These are phyloP conservation scores for Coregonus ussuriensis DNA, from an alignment of 2,797 vertebrate genomes.

Conservation along the genomic window DNA sequence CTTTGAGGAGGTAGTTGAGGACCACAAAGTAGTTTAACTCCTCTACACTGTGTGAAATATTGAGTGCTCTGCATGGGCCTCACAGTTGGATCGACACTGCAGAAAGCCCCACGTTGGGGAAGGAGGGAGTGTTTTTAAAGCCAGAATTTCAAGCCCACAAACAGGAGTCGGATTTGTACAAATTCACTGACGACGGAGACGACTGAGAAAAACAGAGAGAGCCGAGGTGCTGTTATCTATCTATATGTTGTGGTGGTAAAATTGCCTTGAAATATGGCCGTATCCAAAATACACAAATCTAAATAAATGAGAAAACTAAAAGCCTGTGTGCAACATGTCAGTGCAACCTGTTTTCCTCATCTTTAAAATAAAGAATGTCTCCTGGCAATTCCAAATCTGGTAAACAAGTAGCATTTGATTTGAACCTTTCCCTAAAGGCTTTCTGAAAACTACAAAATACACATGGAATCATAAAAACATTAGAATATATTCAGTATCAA, in stretches of 20 bases:
- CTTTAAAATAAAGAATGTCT: slow-evolving; percentile 28
- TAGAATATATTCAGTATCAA: neutral
- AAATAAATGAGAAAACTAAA: slow-evolving; percentile 37
- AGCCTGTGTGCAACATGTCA: slow-evolving; percentile 20
- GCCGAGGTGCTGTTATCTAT: slow-evolving; percentile 2
- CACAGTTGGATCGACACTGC: slow-evolving; percentile 27
- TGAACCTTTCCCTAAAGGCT: slow-evolving; percentile 16
- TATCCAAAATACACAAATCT: slow-evolving; percentile 41
- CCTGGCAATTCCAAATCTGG: slow-evolving; percentile 31
- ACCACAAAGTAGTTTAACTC: slow-evolving; percentile 35
- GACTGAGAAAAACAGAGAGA: slow-evolving; percentile 2
- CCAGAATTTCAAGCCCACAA: slow-evolving; percentile 32
- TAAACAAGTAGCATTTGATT: slow-evolving; percentile 25
- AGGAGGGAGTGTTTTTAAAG: slow-evolving; percentile 35
- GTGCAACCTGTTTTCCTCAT: slow-evolving; percentile 41
- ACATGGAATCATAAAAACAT: neutral
- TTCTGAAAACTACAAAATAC: neutral
- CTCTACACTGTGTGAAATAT: slow-evolving; percentile 44
- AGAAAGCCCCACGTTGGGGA: slow-evolving; percentile 29
- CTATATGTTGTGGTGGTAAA: slow-evolving; percentile 8
- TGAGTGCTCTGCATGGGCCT: slow-evolving; percentile 32
- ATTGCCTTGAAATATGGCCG: slow-evolving; percentile 29
- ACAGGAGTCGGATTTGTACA: slow-evolving; percentile 26
- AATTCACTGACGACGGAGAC: neutral
- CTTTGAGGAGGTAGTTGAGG: slow-evolving; percentile 40